Conservation (phyloP, 2,888 invertebrate genomes). For the Stenotaenia linearis region DNA sequence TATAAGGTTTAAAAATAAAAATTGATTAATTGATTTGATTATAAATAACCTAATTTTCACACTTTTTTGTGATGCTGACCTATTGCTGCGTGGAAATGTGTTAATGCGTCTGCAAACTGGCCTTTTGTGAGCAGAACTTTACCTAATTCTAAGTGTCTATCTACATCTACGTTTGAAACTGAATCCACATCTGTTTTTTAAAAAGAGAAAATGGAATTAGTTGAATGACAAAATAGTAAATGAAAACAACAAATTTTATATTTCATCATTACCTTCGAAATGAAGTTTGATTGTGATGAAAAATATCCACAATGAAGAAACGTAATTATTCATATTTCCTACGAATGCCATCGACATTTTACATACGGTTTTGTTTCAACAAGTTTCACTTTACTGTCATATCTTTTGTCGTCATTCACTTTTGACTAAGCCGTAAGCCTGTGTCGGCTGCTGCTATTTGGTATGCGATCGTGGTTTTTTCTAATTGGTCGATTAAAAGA, state of each 20-base stretch:
- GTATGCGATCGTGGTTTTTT: background rate
- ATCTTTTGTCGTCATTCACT: background rate
- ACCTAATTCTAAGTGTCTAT: conserved; percentile 89
- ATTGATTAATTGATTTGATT: background rate
- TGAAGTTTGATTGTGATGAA: background rate
- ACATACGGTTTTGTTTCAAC: background rate
- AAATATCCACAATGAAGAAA: conserved; percentile 30
- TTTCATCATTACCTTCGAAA: conserved; percentile 10
- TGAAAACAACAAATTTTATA: background rate
- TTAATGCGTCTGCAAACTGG: conserved; percentile 89
- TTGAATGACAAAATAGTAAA: no score
- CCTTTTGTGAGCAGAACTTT: conserved; percentile 85
- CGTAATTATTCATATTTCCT: background rate
- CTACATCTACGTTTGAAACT: conserved; percentile 59
- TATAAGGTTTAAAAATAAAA: conserved; percentile 45
- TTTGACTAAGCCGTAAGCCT: background rate
- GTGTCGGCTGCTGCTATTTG: conserved; percentile 17
- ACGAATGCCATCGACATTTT: background rate
- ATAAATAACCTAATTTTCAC: background rate
- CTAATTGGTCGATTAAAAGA: background rate
- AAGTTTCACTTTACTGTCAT: background rate
- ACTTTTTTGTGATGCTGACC: conserved; percentile 57
- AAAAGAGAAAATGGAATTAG: background rate
- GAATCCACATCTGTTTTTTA: background rate
- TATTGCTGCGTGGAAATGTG: conserved; percentile 96